A percentile compares a stretch with the other conserved stretches of the same genome.
phyloP scores from a whole-genome alignment of 92 coral and sea anemone genomes.

The Desmophyllum pertusum region DNA sequence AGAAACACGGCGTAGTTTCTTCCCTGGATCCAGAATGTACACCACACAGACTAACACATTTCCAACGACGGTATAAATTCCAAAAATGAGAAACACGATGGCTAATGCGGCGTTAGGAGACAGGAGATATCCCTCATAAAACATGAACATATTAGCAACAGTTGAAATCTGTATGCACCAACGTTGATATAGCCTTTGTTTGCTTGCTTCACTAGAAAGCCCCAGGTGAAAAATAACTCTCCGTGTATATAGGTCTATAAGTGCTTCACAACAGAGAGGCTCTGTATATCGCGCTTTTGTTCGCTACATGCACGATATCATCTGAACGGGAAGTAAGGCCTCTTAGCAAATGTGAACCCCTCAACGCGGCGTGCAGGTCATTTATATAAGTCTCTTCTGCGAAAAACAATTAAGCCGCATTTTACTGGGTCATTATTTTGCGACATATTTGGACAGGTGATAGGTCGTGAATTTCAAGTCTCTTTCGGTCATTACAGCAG shows the following conservation, averaged over 20 bases:
- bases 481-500: neutral
- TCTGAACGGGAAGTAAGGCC: conserved; percentile 1
- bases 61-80: conserved; percentile 78
- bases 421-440: conserved; percentile 18
- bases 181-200: neutral
- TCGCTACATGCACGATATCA: neutral
- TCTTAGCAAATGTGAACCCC: neutral
- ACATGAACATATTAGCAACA: conserved; percentile 49
- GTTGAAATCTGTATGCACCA: neutral
- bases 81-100: conserved; percentile 65
- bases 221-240: neutral
- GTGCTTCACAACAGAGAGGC: neutral
- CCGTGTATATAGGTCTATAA: neutral
- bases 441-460: conserved; percentile 28
- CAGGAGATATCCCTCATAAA: conserved; percentile 74
- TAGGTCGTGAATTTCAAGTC: neutral
- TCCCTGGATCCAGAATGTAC: conserved; percentile 74
- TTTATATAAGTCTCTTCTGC: neutral
- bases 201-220: neutral
- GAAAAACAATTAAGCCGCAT: conserved; percentile 18
- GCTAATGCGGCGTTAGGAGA: conserved; percentile 73
- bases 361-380: neutral
- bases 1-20: conserved; percentile 71
- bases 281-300: conserved; percentile 2
- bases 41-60: conserved; percentile 76